Evolutionary conservation across 2,113 vertebrate genomes (phyloP), one percentile per base, ranked within the genome.

Genomic region (Ophiodon elongatus): DNA sequence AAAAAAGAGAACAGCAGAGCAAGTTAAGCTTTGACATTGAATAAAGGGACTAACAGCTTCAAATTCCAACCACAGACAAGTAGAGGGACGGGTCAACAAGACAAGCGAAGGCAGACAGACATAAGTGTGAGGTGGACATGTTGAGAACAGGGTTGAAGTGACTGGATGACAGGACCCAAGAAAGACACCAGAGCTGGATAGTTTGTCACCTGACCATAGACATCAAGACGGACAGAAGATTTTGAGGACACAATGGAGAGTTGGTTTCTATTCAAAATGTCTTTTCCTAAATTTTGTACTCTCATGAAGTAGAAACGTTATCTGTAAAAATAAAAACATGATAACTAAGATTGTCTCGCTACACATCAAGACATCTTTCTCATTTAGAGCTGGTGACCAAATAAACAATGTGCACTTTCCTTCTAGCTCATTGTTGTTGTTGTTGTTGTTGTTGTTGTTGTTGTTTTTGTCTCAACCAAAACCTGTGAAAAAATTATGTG

Each of bases 51-150:
- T 15, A 31, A 60, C 63, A 43, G 25, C 7, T 50, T 64, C 6
- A 56, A 35, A 27, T 25, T 25, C 54, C 57, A 76, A 37, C 27
- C 21, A 29, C 47, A 73, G 8, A 33, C 35, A 63, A 43, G 25
- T 4, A 19, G 25, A 17, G 57, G 8, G n/a, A n/a, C 37, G 6
- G 17, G 21, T 70, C 56, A 70, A 57, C 43, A 31, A 59, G 74
- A 67, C 72, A 14, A 66, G 60, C 33, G 59, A 27, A 43, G 39
- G 29, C 59, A 41, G 77, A 66, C 59, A 50, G 65, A 71, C 39
- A 35, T 31, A 50, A 66, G 50, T 27, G 66, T 43, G 39, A 69
- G 15, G 29, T 8, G 37, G 64, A 47, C 70, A 8, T 45, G 56
- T 10, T 63, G 45, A 29, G 37, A 41, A 74, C 27, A 56, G 43